Base-by-base conservation (phyloP, 2,113 vertebrate genomes). In the Bubalus kerabau region DNA sequence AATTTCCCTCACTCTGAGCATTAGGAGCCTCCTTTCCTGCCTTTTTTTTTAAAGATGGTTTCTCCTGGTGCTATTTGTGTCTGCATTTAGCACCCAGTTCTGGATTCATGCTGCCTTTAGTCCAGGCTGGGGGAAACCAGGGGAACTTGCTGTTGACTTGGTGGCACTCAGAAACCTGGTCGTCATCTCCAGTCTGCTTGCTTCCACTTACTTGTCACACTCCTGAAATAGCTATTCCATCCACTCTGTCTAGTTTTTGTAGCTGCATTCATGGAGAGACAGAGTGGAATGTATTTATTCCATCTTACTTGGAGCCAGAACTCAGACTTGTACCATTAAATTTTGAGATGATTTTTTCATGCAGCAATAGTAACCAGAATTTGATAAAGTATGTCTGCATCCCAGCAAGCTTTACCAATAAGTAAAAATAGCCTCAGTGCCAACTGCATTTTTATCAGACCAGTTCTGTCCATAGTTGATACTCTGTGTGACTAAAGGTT, bases 381-480 rank as follows among this genome's bases (percentile, higher is more conserved):
- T 99, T 99, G 99, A 99, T 99, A 99, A 99, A 99, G 99, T 99
- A 99, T 99, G 99, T 98, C 99, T 99, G 99, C 99, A 99, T 99
- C 99, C 99, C 99, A 99, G 99, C 99, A 99, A 99, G 98, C 99
- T 40, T 60, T 36, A 74, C 98, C 99, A 99, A 98, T 98, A 99
- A 99, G 99, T 99, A 99, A 99, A 99, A 99, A 99, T 99, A 99
- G 99, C 99, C 99, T 99, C 99, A 99, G 99, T 98, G 99, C 99
- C 99, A 99, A 99, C 99, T 99, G 99, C 99, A 99, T 99, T 98
- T 99, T 99, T 99, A 99, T 99, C 98, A 98, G 99, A 99, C 99
- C 99, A 99, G 99, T 99, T 99, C 99, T 99, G 99, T 99, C 99
- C 99, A 99, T 99, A 99, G 99, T 99, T 99, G 99, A 99, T 99